Evolutionary conservation across 2,888 invertebrate species (phyloP).

Genomic region (Anthoptus insignis): DNA sequence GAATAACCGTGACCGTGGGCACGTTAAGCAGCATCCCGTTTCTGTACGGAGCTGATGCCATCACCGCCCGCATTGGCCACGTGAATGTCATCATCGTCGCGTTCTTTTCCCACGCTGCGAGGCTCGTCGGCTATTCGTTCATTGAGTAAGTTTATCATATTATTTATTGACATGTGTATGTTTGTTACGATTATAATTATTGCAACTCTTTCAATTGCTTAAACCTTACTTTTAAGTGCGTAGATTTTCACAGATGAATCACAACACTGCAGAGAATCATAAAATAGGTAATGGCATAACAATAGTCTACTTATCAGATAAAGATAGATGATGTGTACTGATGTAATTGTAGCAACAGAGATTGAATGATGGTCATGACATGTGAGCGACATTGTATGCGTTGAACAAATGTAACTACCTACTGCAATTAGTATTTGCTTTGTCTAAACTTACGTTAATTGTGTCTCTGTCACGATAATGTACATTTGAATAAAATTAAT

Average conservation of each 20-base stretch:
- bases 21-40: conserved; percentile 95
- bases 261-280: conserved; percentile 44
- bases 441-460: conserved; percentile 18
- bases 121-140: conserved; percentile 94
- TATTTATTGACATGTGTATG: no score
- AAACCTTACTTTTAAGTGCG: not conserved
- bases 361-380: conserved; percentile 44
- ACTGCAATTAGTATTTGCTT: conserved; percentile 18
- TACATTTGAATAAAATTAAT: not conserved
- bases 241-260: conserved; percentile 13
- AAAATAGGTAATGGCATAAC: conserved; percentile 56
- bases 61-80: conserved; percentile 93
- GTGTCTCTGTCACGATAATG: conserved; percentile 7
- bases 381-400: conserved; percentile 30
- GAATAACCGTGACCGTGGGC: conserved; percentile 94
- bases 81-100: conserved; percentile 95
- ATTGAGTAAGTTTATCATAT: conserved; percentile 89
- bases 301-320: conserved; percentile 58
- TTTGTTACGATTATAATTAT: no score
- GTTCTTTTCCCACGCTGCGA: conserved; percentile 94
- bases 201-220: conserved; percentile 1
- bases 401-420: conserved; percentile 20
- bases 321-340: conserved; percentile 47
- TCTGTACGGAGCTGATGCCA: conserved; percentile 94
- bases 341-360: conserved; percentile 43